Percentiles rank a stretch among this genome's conserved stretches.
Evolutionary conservation across 2,113 vertebrate genomes (phyloP).

Genomic region (Atrichornis clamosus): DNA sequence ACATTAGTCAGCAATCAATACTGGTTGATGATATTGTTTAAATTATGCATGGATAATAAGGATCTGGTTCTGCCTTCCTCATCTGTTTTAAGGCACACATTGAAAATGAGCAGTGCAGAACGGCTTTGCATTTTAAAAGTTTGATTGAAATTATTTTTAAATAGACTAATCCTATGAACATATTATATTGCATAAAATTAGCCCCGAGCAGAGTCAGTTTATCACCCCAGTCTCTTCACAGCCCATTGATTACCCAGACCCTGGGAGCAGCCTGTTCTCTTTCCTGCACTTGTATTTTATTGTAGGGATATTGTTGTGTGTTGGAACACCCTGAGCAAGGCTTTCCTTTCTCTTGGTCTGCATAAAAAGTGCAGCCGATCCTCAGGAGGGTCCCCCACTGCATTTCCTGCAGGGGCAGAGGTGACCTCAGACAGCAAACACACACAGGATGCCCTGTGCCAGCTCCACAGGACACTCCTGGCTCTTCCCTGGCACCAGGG

Average conservation of each 20-base stretch:
- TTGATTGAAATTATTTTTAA: conserved; percentile 70
- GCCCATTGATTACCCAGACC: conserved; percentile 66
- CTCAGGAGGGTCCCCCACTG: conserved; percentile 25
- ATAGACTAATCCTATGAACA: conserved; percentile 66
- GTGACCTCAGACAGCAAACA: not conserved
- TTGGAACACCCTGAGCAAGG: not conserved
- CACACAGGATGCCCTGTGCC: accelerated
- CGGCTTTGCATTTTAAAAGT: conserved; percentile 57
- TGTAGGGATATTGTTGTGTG: not conserved
- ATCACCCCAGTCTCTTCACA: conserved; percentile 71
- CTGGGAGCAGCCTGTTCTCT: conserved; percentile 18
- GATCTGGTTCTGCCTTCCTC: conserved; percentile 36
- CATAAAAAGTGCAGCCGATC: conserved; percentile 4
- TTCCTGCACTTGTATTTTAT: not conserved
- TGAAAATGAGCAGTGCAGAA: conserved; percentile 51
- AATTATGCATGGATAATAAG: conserved; percentile 43
- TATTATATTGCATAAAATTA: conserved; percentile 67
- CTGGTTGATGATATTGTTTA: conserved; percentile 47
- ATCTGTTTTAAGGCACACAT: conserved; percentile 18
- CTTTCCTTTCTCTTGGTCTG: conserved; percentile 18
- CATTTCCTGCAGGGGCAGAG: not conserved
- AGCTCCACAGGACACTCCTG: not conserved
- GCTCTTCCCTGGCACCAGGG: not conserved
- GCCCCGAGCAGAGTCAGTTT: conserved; percentile 62
- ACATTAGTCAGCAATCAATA: conserved; percentile 63